phyloP scores from a whole-genome alignment of 2,888 invertebrate species.

The Acanthosepion pharaonis region DNA sequence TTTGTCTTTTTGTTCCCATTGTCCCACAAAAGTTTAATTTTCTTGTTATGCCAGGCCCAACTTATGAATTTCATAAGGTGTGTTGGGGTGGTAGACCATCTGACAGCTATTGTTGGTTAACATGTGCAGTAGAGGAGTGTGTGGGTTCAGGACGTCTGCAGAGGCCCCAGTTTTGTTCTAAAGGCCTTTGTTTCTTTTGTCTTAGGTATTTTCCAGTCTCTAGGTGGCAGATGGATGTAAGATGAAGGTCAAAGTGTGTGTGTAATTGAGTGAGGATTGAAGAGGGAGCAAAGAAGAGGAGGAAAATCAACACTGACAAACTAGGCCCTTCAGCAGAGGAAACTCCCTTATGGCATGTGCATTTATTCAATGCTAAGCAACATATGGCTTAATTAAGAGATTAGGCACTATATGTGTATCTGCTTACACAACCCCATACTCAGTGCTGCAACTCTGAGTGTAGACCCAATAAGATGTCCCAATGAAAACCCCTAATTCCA shows the following conservation, averaged over 20 bases:
- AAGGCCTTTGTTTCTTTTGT: constrained; percentile 56
- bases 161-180: constrained; percentile 49
- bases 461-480: constrained; percentile 45
- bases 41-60: constrained; percentile 62
- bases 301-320: constrained; percentile 48
- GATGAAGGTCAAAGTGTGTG: constrained; percentile 50
- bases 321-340: constrained; percentile 45
- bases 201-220: constrained; percentile 53
- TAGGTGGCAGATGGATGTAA: constrained; percentile 55
- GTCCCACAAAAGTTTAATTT: constrained; percentile 68
- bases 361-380: constrained; percentile 49
- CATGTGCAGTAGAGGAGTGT: constrained; percentile 52
- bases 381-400: constrained; percentile 56
- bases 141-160: constrained; percentile 50
- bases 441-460: constrained; percentile 46
- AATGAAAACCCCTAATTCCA: constrained; percentile 47
- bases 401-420: constrained; percentile 48
- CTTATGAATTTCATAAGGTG: constrained; percentile 61
- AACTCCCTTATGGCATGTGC: constrained; percentile 48
- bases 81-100: constrained; percentile 54
- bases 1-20: constrained; percentile 71
- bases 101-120: constrained; percentile 53
- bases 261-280: constrained; percentile 49
- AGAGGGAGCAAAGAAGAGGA: constrained; percentile 44
- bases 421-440: constrained; percentile 42